Evolutionary conservation across 92 coral and sea anemone species (phyloP).

Genomic region (Micromussa lordhowensis): DNA sequence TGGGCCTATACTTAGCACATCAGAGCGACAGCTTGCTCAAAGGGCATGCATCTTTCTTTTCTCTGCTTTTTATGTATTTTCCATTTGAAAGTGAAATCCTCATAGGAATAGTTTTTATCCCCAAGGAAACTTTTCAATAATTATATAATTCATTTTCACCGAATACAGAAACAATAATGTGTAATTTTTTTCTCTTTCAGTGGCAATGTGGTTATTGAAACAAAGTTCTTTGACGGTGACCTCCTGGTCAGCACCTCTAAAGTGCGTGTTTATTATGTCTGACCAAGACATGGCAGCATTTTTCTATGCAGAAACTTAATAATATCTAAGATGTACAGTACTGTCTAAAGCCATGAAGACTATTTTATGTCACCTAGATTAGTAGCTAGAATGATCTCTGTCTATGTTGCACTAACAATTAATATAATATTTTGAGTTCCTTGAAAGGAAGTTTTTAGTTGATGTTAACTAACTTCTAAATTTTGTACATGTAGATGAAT

Average conservation of each 20-base stretch:
- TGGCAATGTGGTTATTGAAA: conserved; percentile 99
- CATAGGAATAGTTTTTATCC: no score
- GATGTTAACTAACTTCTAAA: background rate
- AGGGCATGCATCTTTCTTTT: no score
- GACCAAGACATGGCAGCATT: conserved; percentile 8
- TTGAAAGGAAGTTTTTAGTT: background rate
- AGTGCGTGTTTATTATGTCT: conserved; percentile 97
- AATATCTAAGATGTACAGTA: conserved; percentile 14
- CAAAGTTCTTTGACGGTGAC: conserved; percentile 94
- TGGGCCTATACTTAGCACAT: no score
- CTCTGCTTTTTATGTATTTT: no score
- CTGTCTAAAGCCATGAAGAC: background rate
- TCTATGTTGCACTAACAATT: background rate
- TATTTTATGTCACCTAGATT: background rate
- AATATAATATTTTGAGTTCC: no score
- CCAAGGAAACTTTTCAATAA: background rate
- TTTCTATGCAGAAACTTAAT: conserved; percentile 4
- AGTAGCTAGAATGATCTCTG: background rate
- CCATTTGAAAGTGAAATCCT: no score
- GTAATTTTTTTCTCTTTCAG: conserved; percentile 56
- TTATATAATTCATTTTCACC: background rate
- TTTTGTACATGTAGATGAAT: background rate
- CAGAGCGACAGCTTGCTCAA: no score
- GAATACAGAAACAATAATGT: background rate
- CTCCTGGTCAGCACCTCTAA: conserved; percentile 97